Conservation (phyloP, 2,888 invertebrate genomes). For the Mimas tiliae region DNA sequence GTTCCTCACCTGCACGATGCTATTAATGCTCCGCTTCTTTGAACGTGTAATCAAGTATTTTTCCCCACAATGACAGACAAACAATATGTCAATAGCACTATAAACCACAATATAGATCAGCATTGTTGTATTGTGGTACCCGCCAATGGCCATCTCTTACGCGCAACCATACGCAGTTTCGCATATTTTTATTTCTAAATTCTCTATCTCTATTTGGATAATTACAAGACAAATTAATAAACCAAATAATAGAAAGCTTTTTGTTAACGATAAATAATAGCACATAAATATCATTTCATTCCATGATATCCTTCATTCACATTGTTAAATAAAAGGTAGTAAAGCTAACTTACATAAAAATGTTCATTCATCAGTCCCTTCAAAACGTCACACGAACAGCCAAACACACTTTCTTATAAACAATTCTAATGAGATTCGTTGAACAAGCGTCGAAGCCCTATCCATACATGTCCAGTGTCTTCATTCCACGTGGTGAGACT, state of each 20-base stretch:
- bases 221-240: too few relatives aligned
- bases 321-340: too few relatives aligned
- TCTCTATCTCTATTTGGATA: too few relatives aligned
- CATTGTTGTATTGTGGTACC: neutral
- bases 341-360: neutral
- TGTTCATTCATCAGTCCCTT: neutral
- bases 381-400: neutral
- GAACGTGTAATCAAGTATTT: conserved; percentile 8
- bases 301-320: too few relatives aligned
- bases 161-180: too few relatives aligned
- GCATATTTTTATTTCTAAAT: too few relatives aligned
- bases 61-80: neutral
- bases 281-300: too few relatives aligned
- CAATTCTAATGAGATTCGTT: conserved; percentile 23
- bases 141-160: too few relatives aligned
- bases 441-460: conserved; percentile 14
- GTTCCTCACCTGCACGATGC: neutral
- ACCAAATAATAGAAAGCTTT: too few relatives aligned
- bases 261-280: too few relatives aligned
- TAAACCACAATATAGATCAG: neutral
- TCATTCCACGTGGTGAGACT: conserved; percentile 22
- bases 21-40: neutral
- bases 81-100: neutral
- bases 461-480: conserved; percentile 10
- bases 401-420: conserved; percentile 24